Conservation (phyloP, 1,140 invertebrate species). For the Pentalonia nigronervosa region DNA sequence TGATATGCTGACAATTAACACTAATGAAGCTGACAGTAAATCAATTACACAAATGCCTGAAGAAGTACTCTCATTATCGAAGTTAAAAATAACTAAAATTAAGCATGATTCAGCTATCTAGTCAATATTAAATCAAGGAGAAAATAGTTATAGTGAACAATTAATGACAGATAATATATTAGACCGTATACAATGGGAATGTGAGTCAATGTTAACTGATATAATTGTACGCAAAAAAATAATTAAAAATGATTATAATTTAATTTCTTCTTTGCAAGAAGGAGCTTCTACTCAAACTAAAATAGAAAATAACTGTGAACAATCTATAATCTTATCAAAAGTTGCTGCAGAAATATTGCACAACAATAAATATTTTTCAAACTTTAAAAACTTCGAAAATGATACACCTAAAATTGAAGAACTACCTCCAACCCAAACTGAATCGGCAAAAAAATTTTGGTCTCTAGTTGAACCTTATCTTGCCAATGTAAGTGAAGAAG, state of each 20-base stretch:
- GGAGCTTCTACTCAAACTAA: not conserved
- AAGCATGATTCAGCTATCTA: not conserved
- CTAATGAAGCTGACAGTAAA: not conserved
- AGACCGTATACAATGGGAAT: not conserved
- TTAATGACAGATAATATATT: not conserved
- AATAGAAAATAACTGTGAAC: not conserved
- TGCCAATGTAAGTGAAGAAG: conserved; percentile 84
- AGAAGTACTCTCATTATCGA: not conserved
- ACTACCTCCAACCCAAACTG: conserved; percentile 70
- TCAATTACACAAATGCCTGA: not conserved
- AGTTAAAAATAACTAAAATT: not conserved
- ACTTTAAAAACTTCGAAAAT: not conserved
- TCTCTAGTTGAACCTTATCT: conserved; percentile 92
- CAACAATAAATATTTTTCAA: not conserved
- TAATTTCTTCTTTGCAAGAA: not conserved
- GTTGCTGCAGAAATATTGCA: not conserved
- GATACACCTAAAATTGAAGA: not conserved
- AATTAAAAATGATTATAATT: not conserved
- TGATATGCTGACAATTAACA: not conserved
- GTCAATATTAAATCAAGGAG: not conserved
- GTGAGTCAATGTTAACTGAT: not conserved
- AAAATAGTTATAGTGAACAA: not conserved
- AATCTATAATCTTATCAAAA: not conserved
- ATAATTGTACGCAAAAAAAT: not conserved
- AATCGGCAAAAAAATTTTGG: conserved; percentile 95